Evolutionary conservation across 2,113 vertebrate genomes (phyloP), one percentile per base, ranked within the genome.

Genomic region (Lamprotornis superbus): DNA sequence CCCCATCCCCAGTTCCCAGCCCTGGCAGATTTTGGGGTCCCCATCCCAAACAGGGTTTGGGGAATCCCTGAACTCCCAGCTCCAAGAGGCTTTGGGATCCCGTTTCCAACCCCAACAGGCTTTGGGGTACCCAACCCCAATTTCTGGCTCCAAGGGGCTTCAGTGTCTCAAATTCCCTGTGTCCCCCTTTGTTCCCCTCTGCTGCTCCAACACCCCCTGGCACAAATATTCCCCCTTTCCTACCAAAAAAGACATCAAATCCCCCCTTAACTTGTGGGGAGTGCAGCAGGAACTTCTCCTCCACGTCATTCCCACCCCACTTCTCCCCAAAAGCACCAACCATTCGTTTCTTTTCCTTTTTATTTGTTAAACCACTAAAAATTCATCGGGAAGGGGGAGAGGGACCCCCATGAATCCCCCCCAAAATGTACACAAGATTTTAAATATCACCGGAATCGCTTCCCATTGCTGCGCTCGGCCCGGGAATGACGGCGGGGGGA

Each of bases 351-450:
- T 97, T 97, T 95, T 88, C 67, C 79, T 90, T 89, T 97, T 98
- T 98, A 98, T 98, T 98, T 98, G 97, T 97, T 98, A 97, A 98
- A 98, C 59, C 17, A 95, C 97, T 97, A 98, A 98, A 98, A 98
- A 98, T 93, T 95, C 64, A 39, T 92, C 3, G 4, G 56, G 83
- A 56, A 23, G 35, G 15, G 20, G 46, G 78, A 61, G 52, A 47
- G 55, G 46, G 55, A 57, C 37, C 77, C 47, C 69, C 83, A 49
- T 14, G 21, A 42, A 42, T n/a, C 22, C 37, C 10, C 59, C 5
- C 20, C 15, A 90, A 82, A 95, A 91, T 53, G 21, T 85, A 97
- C 95, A 97, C 88, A 94, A 94, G 95, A 28, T 57, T 96, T 97
- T 97, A 97, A 97, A 95, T 98, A 97, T 84, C 94, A 95, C 75